Conservation (phyloP, 2,797 vertebrate genomes). For the Coranthus polyacanthus region DNA sequence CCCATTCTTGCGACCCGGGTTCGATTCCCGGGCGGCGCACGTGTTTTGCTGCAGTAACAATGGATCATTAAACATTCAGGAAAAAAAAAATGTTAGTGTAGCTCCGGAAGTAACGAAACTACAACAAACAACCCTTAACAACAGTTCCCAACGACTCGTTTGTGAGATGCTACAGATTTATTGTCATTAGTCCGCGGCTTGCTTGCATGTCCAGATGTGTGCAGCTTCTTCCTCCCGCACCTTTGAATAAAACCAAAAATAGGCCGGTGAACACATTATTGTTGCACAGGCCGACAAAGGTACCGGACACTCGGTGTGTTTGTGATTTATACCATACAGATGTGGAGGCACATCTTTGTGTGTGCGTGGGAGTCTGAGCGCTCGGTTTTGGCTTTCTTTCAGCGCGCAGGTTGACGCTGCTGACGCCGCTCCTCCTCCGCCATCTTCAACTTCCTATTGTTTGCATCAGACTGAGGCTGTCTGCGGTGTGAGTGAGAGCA, state of each 20-base stretch:
- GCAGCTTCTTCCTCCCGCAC: neutral
- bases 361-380: slow-evolving; percentile 39
- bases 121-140: neutral
- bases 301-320: neutral
- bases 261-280: neutral
- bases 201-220: slow-evolving; percentile 2
- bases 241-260: neutral
- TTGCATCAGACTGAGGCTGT: slow-evolving; percentile 81
- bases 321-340: neutral
- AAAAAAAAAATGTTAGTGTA: neutral
- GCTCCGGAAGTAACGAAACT: neutral
- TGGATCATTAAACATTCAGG: too few relatives aligned
- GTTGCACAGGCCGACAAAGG: neutral
- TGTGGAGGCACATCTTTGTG: slow-evolving; percentile 17
- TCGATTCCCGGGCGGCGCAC: slow-evolving; percentile 99
- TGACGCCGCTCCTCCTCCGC: slow-evolving; percentile 80
- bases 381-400: slow-evolving; percentile 57
- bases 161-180: neutral
- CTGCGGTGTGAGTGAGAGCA: slow-evolving; percentile 68
- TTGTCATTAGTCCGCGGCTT: fast-evolving
- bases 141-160: neutral
- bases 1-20: slow-evolving; percentile 99
- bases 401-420: slow-evolving; percentile 76
- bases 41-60: fast-evolving
- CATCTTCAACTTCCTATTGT: slow-evolving; percentile 87